Base-by-base conservation (phyloP, 2,797 vertebrate species). In the Anguilla obscura region DNA sequence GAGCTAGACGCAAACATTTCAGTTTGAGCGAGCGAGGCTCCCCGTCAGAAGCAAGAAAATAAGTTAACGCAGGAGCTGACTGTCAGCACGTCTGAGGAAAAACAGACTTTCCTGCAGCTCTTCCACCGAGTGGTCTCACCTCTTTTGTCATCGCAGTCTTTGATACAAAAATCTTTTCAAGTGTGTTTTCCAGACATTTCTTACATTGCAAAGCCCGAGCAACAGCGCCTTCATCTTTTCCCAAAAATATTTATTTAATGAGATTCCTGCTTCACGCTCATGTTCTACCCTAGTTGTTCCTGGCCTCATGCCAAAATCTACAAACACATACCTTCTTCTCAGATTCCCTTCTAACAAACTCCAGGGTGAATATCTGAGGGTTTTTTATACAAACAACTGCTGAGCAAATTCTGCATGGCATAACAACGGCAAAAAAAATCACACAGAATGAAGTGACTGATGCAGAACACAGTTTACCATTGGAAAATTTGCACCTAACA, bases 191-290 rank as follows among this genome's bases (percentile, higher is more conserved):
- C 54, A 60, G n/a, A 85, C 52, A 54, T 54, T 85, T 85, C 83
- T 54, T 30, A 56, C n/a, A n/a, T 85, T 27, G 30, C 50, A 30
- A 50, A 54, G 45, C 27, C 54, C 0, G 50, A 85, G 83, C 14
- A 52, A 56, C 52, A 85, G 54, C 27, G 24, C 5, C 83, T 85
- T 54, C 83, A 85, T 54, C 50, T 85, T 30, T 82, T n/a, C 83
- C 52, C 83, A 24, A 85, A 85, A 85, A 85, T 85, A 85, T 85
- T 85, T 30, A 85, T 85, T 85, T 85, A 85, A 60, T 27, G 27
- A 27, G 45, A 54, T 85, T 85, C 83, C 54, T 30, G 50, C 50
- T 33, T 85, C 83, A 21, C 54, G 14, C 83, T 85, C 33, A 10
- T 85, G 83, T 85, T 54, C 45, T 50, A n/a, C 45, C 74, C 16